A percentile compares a stretch with the other conserved stretches of the same genome.
Evolutionary conservation across 2,113 vertebrate genomes (phyloP).

Genomic region (Cyrtonyx montezumae): DNA sequence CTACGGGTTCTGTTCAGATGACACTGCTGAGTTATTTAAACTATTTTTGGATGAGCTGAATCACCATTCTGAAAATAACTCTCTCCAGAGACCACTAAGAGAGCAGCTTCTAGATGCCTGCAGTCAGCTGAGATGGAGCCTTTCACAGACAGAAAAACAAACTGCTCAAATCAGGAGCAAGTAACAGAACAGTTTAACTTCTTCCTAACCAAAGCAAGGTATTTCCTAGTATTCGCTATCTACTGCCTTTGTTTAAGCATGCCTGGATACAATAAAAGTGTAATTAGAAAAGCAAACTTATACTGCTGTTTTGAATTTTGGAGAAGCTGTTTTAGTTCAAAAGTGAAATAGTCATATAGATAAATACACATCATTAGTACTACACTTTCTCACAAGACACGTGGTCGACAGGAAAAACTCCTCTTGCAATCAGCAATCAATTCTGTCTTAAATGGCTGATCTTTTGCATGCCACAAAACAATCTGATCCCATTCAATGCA

Average conservation of each 20-base stretch:
- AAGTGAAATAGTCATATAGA: not conserved
- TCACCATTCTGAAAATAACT: not conserved
- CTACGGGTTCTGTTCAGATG: not conserved
- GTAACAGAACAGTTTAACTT: not conserved
- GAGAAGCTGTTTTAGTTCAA: not conserved
- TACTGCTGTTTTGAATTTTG: not conserved
- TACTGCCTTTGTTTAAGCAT: not conserved
- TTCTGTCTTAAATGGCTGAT: constrained; percentile 3
- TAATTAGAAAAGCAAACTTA: not conserved
- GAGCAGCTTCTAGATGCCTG: not conserved
- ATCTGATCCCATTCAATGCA: constrained; percentile 8
- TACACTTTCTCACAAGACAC: not conserved
- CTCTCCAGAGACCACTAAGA: not conserved
- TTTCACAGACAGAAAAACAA: not conserved
- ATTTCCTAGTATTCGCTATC: not conserved
- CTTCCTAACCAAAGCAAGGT: not conserved
- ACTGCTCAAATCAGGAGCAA: not conserved
- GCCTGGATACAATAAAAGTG: not conserved
- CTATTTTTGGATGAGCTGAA: not conserved
- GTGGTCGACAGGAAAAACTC: not conserved
- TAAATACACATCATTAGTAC: not conserved
- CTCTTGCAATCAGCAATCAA: not conserved
- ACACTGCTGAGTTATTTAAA: not conserved
- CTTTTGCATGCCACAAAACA: not conserved
- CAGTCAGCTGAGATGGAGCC: not conserved